Evolutionary conservation across 2,113 vertebrate species (phyloP).

Genomic region (Spilogale gracilis): DNA sequence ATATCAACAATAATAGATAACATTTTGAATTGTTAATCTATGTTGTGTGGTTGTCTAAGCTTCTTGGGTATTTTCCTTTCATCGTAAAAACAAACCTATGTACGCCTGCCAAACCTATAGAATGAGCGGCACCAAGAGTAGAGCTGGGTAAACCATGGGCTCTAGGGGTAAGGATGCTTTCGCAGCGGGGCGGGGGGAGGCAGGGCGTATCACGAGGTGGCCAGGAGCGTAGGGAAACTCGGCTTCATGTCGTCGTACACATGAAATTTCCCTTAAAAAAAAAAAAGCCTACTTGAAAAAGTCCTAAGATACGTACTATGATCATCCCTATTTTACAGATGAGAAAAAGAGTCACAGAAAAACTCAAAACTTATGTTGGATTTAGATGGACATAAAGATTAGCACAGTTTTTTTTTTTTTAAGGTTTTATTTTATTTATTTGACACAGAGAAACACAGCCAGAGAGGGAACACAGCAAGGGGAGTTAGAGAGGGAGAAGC

Average conservation of each 20-base stretch:
- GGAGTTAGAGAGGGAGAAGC: too few relatives aligned
- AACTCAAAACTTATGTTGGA: neutral
- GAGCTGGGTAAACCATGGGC: accelerated
- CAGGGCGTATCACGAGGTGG: neutral
- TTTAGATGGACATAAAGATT: neutral
- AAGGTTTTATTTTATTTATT: too few relatives aligned
- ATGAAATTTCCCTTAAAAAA: neutral
- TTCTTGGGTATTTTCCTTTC: neutral
- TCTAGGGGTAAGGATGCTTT: accelerated
- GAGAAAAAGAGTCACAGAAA: neutral
- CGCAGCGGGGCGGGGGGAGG: accelerated
- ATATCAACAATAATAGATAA: neutral
- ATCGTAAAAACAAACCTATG: neutral
- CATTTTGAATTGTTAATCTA: neutral
- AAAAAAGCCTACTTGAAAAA: neutral
- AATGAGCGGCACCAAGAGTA: neutral
- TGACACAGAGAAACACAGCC: too few relatives aligned
- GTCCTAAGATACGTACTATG: neutral
- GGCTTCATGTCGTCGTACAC: neutral
- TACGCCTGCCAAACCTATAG: neutral
- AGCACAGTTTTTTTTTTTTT: neutral
- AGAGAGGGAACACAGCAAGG: too few relatives aligned
- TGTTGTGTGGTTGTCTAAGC: neutral
- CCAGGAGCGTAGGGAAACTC: accelerated
- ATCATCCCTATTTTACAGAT: too few relatives aligned